phyloP scores from a whole-genome alignment of 2,888 invertebrate genomes.

The Hydropsyche betteni region DNA sequence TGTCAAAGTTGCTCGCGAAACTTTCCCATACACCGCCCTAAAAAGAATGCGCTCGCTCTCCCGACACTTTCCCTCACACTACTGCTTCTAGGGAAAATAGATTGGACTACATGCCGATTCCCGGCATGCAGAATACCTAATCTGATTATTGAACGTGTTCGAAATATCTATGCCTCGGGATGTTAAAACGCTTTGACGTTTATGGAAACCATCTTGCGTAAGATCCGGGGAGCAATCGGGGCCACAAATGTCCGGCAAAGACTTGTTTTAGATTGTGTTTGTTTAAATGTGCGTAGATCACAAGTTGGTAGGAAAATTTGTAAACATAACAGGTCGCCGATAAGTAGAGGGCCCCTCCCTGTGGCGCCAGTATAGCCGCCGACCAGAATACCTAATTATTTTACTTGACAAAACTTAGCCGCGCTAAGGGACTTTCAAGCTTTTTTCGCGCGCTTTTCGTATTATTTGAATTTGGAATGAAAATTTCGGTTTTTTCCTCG shows the following conservation, averaged over 20 bases:
- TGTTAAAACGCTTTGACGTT: background rate
- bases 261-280: slow-evolving; percentile 11
- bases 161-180: background rate
- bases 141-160: background rate
- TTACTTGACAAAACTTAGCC: slow-evolving; percentile 39
- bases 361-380: slow-evolving; percentile 48
- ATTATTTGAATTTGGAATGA: too few species aligned
- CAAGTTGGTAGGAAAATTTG: slow-evolving; percentile 46
- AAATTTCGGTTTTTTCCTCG: too few species aligned
- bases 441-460: background rate
- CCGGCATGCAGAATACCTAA: too few species aligned
- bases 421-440: slow-evolving; percentile 22
- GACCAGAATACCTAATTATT: slow-evolving; percentile 51
- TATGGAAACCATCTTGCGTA: too few species aligned
- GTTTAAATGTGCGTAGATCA: slow-evolving; percentile 34
- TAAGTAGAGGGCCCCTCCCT: slow-evolving; percentile 44
- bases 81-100: too few species aligned
- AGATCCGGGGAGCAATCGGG: too few species aligned
- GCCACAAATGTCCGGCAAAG: background rate
- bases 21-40: too few species aligned
- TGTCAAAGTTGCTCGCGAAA: slow-evolving; percentile 24
- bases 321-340: slow-evolving; percentile 52
- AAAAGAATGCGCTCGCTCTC: too few species aligned
- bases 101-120: too few species aligned
- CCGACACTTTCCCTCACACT: too few species aligned